These are phyloP conservation scores for Scaptomyza tumidula DNA, from an alignment of 2,888 invertebrate genomes.

Conservation along the genomic window DNA sequence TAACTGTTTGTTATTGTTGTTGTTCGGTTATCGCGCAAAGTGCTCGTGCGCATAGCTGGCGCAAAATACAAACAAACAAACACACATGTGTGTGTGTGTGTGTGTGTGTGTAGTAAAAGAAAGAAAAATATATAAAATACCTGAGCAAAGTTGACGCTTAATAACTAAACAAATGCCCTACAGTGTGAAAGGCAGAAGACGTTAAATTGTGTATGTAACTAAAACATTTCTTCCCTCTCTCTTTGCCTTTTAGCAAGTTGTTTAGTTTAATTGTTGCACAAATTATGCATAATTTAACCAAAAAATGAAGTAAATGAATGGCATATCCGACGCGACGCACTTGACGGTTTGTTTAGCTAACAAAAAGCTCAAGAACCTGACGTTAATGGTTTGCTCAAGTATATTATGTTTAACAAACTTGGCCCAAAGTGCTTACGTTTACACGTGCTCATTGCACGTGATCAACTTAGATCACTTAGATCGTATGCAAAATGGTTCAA, in stretches of 20 bases:
- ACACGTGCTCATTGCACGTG: conserved; percentile 37
- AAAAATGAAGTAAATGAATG: conserved; percentile 28
- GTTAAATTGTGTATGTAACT: conserved; percentile 8
- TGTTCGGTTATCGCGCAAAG: conserved; percentile 66
- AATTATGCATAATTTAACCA: conserved; percentile 65
- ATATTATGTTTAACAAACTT: conserved; percentile 35
- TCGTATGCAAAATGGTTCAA: background rate
- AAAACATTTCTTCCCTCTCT: conserved; percentile 20
- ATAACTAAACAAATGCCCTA: conserved; percentile 68
- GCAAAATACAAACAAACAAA: conserved; percentile 57
- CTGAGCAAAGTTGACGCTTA: conserved; percentile 63
- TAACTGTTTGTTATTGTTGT: conserved; percentile 20
- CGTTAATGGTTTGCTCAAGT: conserved; percentile 40
- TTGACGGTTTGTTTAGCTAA: conserved; percentile 25
- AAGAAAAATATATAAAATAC: conserved; percentile 28
- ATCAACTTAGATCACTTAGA: conserved; percentile 21
- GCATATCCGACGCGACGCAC: conserved; percentile 70
- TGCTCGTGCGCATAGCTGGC: conserved; percentile 71
- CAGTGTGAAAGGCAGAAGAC: conserved; percentile 52
- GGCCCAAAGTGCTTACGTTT: conserved; percentile 13
- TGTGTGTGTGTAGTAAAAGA: conserved; percentile 22
- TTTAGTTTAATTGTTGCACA: conserved; percentile 66
- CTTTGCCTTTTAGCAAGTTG: conserved; percentile 19
- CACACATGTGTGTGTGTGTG: background rate
- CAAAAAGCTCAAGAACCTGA: conserved; percentile 37